A percentile compares a stretch with the other conserved stretches of the same genome.
Evolutionary conservation across 2,113 vertebrate species (phyloP).

Genomic region (Leucoraja erinaceus): DNA sequence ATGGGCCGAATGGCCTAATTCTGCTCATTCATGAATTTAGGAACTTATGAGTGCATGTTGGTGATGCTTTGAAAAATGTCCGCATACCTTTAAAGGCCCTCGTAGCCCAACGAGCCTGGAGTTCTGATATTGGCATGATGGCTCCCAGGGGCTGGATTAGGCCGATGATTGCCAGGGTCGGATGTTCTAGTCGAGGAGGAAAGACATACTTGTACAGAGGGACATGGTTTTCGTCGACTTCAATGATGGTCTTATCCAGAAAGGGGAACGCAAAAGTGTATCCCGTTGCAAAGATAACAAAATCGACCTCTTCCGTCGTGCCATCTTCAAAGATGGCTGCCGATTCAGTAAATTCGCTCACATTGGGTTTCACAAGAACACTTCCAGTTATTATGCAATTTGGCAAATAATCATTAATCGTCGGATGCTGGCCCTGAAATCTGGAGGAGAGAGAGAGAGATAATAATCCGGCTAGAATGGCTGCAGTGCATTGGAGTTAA

Average conservation of each 20-base stretch:
- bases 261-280: conserved; percentile 71
- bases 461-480: background rate
- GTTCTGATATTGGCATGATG: conserved; percentile 71
- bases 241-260: conserved; percentile 55
- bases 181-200: conserved; percentile 61
- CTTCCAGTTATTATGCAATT: conserved; percentile 69
- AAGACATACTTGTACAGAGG: conserved; percentile 72
- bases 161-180: conserved; percentile 74
- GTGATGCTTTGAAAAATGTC: background rate
- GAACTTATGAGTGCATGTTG: background rate
- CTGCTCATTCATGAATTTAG: too few relatives aligned
- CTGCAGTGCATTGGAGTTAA: background rate
- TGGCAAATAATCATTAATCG: conserved; percentile 75
- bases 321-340: conserved; percentile 73
- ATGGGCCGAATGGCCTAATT: too few relatives aligned
- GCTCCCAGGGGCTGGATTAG: conserved; percentile 67
- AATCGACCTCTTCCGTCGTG: conserved; percentile 65
- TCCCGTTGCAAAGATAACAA: conserved; percentile 78
- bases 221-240: conserved; percentile 58
- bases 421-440: conserved; percentile 49
- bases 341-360: conserved; percentile 63
- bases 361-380: conserved; percentile 65
- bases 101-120: conserved; percentile 80
- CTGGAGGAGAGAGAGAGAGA: conserved; percentile 48
- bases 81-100: conserved; percentile 72